Evolutionary conservation across 2,888 invertebrate species (phyloP).

Genomic region (Lithophane socia): DNA sequence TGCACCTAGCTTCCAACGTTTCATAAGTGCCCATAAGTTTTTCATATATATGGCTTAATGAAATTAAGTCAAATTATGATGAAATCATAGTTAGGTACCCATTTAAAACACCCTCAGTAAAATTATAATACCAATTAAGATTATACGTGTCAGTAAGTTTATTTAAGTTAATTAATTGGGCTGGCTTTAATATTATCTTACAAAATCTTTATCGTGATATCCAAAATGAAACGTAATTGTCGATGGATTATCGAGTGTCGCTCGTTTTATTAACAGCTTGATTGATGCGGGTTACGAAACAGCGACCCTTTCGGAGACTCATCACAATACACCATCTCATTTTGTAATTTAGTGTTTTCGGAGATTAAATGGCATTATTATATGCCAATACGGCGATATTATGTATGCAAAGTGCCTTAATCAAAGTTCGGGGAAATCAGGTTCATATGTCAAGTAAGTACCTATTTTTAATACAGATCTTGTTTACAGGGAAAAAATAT

Average conservation of each 20-base stretch:
- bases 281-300: slow-evolving; percentile 72
- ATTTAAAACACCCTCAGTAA: slow-evolving; percentile 8
- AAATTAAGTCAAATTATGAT: background rate
- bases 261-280: slow-evolving; percentile 65
- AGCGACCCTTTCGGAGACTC: slow-evolving; percentile 65
- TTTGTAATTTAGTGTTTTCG: slow-evolving; percentile 68
- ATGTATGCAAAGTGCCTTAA: slow-evolving; percentile 49
- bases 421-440: slow-evolving; percentile 43
- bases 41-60: background rate
- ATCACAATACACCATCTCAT: slow-evolving; percentile 66
- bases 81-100: background rate
- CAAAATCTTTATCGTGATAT: slow-evolving; percentile 50
- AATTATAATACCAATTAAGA: slow-evolving; percentile 17
- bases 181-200: slow-evolving; percentile 28
- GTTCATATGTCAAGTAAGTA: slow-evolving; percentile 18
- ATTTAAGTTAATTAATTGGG: slow-evolving; percentile 40
- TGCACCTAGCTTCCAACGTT: no score
- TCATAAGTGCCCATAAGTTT: no score
- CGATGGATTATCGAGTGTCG: slow-evolving; percentile 58
- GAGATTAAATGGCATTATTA: slow-evolving; percentile 60
- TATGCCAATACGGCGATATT: slow-evolving; percentile 3
- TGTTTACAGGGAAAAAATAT: slow-evolving; percentile 30
- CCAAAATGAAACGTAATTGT: slow-evolving; percentile 63
- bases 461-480: slow-evolving; percentile 13
- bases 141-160: slow-evolving; percentile 15